Conservation (phyloP, 35 echinoderm and acorn worm species). For the Ophioderma brevispina region DNA sequence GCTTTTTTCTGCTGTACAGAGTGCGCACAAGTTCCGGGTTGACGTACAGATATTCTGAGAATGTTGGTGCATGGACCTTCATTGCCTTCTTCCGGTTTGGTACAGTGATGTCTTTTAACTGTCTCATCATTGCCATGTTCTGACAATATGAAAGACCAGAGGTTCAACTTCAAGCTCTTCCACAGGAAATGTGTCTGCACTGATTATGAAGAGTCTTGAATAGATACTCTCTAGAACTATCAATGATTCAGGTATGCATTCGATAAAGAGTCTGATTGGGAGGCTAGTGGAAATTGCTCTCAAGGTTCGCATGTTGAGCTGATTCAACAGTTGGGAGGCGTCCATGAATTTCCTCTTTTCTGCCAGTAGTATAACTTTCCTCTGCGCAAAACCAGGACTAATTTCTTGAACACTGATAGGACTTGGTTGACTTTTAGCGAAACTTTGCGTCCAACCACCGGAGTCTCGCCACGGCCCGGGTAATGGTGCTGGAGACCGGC, state of each 20-base stretch:
- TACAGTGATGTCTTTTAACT: background rate
- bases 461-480: slow-evolving; percentile 76
- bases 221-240: slow-evolving; percentile 86
- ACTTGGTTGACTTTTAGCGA: slow-evolving; percentile 72
- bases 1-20: slow-evolving; percentile 65
- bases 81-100: slow-evolving; percentile 2
- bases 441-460: slow-evolving; percentile 85
- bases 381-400: slow-evolving; percentile 74
- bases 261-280: slow-evolving; percentile 60
- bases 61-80: slow-evolving; percentile 69
- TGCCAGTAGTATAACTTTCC: slow-evolving; percentile 78
- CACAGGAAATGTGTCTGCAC: slow-evolving; percentile 72
- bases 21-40: slow-evolving; percentile 80
- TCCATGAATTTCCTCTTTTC: slow-evolving; percentile 96
- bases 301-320: slow-evolving; percentile 67
- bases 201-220: slow-evolving; percentile 82
- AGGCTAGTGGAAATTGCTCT: slow-evolving; percentile 67
- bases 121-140: slow-evolving; percentile 60
- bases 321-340: slow-evolving; percentile 88
- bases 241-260: slow-evolving; percentile 77
- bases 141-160: slow-evolving; percentile 86
- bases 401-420: slow-evolving; percentile 87
- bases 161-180: slow-evolving; percentile 72
- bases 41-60: slow-evolving; percentile 76
- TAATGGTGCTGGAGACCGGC: slow-evolving; percentile 2